These are phyloP conservation scores for Phenacoccus solenopsis DNA, from an alignment of 1,140 invertebrate genomes.

Conservation along the genomic window DNA sequence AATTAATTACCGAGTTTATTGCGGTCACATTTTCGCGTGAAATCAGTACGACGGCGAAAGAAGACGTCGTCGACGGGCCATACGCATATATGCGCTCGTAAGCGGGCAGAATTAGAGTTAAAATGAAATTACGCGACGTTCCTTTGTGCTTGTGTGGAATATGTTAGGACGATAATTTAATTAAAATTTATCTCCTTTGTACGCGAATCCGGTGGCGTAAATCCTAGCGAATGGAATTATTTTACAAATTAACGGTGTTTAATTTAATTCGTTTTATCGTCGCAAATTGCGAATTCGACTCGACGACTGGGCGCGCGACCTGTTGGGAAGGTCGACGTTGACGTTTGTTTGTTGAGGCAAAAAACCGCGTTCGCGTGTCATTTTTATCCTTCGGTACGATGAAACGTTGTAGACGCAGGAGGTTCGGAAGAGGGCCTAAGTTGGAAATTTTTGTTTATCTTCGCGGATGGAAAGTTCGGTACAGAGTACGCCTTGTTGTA, in stretches of 20 bases:
- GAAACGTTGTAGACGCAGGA: no score
- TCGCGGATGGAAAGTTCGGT: no score
- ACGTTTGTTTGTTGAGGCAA: no score
- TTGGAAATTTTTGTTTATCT: background rate
- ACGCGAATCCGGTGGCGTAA: background rate
- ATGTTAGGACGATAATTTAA: constrained; percentile 2
- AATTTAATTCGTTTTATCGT: background rate
- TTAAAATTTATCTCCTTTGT: constrained; percentile 16
- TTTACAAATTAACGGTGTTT: background rate
- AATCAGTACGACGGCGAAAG: background rate
- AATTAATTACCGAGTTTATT: background rate
- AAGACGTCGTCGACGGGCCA: background rate
- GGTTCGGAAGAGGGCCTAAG: background rate
- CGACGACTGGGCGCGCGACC: no score
- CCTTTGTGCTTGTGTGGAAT: background rate
- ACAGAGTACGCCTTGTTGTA: no score
- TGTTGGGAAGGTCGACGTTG: no score
- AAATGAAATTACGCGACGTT: constrained; percentile 6
- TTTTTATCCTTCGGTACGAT: no score
- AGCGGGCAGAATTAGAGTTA: constrained; percentile 6
- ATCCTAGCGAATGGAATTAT: background rate
- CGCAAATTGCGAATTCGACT: no score
- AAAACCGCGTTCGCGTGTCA: no score
- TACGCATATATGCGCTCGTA: no score
- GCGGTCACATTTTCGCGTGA: background rate